Evolutionary conservation across 2,888 invertebrate species (phyloP), one percentile per base, ranked within the genome.

Genomic region (Litoditis marina): DNA sequence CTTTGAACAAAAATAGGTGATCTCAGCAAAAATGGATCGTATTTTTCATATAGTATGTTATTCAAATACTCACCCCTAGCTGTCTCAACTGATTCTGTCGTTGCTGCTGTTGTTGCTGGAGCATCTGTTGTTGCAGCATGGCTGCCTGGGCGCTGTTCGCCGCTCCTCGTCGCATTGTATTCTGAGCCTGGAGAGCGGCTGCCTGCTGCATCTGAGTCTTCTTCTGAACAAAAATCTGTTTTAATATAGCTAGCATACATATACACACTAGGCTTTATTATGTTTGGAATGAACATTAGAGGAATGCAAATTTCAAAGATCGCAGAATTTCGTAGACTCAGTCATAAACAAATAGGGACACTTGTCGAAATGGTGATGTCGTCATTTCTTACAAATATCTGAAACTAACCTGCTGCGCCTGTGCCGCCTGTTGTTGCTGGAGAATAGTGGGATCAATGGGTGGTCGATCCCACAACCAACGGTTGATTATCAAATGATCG

Each of bases 391-490:
- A n/a, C n/a, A n/a, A n/a, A 42, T 42, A 19, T 42, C 8, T 27
- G 8, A 11, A 11, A 27, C 8, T 7, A 51, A 56, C 56, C 56
- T 56, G 56, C 19, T 56, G 56, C 11, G 44, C 69, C 19, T 69
- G 63, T n/a, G 69, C 68, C 28, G 64, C 64, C 42, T 78, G 77
- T 52, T 76, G 80, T 55, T 79, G 79, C 11, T 67, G 66, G 16
- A 78, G 62, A 44, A 80, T 80, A 31, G 67, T 71, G 7, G 79
- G 79, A 46, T 81, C 81, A n/a, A 76, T 42, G 31, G 76, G 73
- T 22, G 81, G 80, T 54, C 75, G 71, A 27, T 74, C 74, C 81
- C 81, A 81, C n/a, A 81, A 63, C 81, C 81, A 81, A 7, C 72
- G 63, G 62, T 81, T 82, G 19, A 81, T 50, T 19, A 60, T 61